These are phyloP conservation scores for Chymomyza costata DNA, from an alignment of 1,140 invertebrate species.

Conservation along the genomic window DNA sequence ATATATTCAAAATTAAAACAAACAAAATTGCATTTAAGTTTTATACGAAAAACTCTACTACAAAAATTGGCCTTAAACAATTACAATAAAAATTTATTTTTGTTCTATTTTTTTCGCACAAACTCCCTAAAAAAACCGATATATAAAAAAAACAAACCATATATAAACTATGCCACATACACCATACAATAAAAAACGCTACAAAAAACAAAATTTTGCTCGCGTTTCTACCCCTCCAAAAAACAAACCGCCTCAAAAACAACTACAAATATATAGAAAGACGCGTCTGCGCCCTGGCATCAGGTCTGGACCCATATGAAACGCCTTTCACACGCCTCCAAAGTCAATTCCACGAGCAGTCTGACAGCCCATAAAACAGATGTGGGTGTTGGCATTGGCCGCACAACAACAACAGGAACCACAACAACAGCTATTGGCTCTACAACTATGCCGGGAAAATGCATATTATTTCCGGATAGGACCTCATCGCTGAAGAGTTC, in stretches of 20 bases:
- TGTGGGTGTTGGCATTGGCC: slow-evolving; percentile 51
- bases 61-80: slow-evolving; percentile 43
- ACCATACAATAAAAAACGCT: slow-evolving; percentile 27
- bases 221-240: slow-evolving; percentile 1
- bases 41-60: too few species aligned
- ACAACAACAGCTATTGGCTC: neutral
- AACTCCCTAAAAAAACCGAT: slow-evolving; percentile 15
- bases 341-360: slow-evolving; percentile 72
- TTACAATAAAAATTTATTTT: slow-evolving; percentile 57
- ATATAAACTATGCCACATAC: slow-evolving; percentile 13
- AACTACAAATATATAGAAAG: slow-evolving; percentile 53
- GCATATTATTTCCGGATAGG: slow-evolving; percentile 68
- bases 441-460: slow-evolving; percentile 67
- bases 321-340: slow-evolving; percentile 71
- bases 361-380: slow-evolving; percentile 71
- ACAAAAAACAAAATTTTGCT: slow-evolving; percentile 14
- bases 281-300: slow-evolving; percentile 64
- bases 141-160: slow-evolving; percentile 19
- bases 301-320: slow-evolving; percentile 75
- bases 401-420: slow-evolving; percentile 20
- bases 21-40: too few species aligned
- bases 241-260: slow-evolving; percentile 7
- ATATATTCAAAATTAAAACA: too few species aligned
- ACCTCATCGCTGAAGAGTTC: slow-evolving; percentile 68
- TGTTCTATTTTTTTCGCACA: slow-evolving; percentile 64